Evolutionary conservation across 2,797 vertebrate genomes (phyloP), one percentile per base, ranked within the genome.

Genomic region (Pangasius krempfi): DNA sequence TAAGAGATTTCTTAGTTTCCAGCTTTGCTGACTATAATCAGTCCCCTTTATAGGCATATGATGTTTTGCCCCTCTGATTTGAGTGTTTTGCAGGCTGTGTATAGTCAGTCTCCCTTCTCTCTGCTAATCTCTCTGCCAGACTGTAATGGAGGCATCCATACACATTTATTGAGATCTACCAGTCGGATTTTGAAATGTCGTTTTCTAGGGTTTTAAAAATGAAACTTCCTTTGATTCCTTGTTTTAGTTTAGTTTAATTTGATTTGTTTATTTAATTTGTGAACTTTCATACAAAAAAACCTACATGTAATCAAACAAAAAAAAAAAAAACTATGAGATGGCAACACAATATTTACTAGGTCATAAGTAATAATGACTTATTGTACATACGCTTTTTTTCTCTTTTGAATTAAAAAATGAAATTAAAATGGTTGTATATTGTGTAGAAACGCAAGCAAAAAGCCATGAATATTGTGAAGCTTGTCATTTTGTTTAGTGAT

Each of bases 361-460:
- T 96, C 96, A 97, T 95, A 97, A 96, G 96, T 97, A 97, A 96
- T 97, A 97, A 97, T 96, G 96, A 97, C 96, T 97, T 97, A 95
- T 97, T 98, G 97, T 98, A 98, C 95, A 98, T 97, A 97, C 94
- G 96, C 97, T 97, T 97, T 97, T 96, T 95, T 94, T 97, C 96
- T 97, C 96, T 96, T 96, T 96, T 95, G 96, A 96, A 96, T 96
- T 97, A 97, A 96, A 96, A 95, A 95, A 94, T 90, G 87, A 92
- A 92, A 89, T 92, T 92, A 94, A 94, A 95, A 95, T 96, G 96
- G 96, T 96, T 98, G 97, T 98, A 98, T 97, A 98, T 98, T 97
- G 97, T 98, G 96, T 96, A 96, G 94, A 96, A 95, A 95, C 94
- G 94, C 94, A 94, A 93, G 92, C 89, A 94, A 94, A 94, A 96